These are phyloP conservation scores for Dissostichus mawsoni DNA, from an alignment of 2,113 vertebrate genomes.

Conservation along the genomic window DNA sequence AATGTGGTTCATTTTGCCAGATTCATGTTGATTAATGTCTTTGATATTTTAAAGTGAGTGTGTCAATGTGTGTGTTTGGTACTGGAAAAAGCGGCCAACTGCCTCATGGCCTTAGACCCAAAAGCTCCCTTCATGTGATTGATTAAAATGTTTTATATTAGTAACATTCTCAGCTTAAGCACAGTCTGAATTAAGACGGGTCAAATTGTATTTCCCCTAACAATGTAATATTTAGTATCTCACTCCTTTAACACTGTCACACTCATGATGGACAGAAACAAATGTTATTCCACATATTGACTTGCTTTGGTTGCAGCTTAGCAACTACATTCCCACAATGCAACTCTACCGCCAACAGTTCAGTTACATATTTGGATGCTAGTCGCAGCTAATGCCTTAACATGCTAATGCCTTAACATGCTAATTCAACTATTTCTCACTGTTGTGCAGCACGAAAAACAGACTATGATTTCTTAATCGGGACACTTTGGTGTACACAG, in stretches of 20 bases:
- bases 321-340: background rate
- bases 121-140: background rate
- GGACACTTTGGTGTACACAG: too few species aligned
- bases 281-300: background rate
- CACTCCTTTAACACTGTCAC: background rate
- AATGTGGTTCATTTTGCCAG: slow-evolving; percentile 15
- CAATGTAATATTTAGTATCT: background rate
- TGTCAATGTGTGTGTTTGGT: background rate
- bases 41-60: background rate
- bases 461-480: too few species aligned
- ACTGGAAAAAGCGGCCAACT: background rate
- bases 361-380: too few species aligned
- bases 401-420: too few species aligned
- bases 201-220: background rate
- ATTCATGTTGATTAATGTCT: background rate
- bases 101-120: background rate
- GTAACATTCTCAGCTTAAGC: background rate
- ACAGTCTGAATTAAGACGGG: background rate
- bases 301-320: background rate
- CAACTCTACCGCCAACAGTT: background rate
- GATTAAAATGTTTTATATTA: background rate
- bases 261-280: background rate
- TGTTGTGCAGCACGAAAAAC: background rate
- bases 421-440: background rate
- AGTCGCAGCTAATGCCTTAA: too few species aligned